Conservation (phyloP, 2,888 invertebrate genomes). For the Scrobipalpa costella region DNA sequence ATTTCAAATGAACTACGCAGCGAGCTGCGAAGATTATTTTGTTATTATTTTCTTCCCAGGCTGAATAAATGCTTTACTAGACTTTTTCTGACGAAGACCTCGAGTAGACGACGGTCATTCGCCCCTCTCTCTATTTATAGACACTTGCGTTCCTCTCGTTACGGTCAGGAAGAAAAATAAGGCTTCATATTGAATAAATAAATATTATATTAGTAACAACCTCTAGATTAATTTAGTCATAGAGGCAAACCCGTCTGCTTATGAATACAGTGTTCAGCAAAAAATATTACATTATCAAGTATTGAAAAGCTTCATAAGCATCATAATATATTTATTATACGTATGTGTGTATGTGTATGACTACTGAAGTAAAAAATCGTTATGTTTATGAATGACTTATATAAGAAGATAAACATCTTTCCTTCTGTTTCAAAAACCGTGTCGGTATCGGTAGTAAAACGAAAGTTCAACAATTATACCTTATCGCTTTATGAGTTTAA, state of each 20-base stretch:
- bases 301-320: constrained; percentile 2
- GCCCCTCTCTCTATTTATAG: constrained; percentile 63
- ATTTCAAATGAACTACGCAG: constrained; percentile 8
- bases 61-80: not conserved
- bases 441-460: not conserved
- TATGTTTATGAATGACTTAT: not conserved
- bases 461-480: not conserved
- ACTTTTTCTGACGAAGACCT: constrained; percentile 42
- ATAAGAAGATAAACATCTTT: not conserved
- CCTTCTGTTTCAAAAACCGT: constrained; percentile 1
- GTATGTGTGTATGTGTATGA: too few relatives aligned
- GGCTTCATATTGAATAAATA: not conserved
- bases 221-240: not conserved
- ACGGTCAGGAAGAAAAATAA: constrained; percentile 21
- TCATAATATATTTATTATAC: not conserved
- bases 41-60: constrained; percentile 2
- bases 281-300: not conserved
- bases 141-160: constrained; percentile 35
- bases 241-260: not conserved
- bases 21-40: not conserved
- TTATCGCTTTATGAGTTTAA: not conserved
- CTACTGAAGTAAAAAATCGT: too few relatives aligned
- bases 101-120: constrained; percentile 50
- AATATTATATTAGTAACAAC: not conserved
- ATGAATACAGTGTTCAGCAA: not conserved